Evolutionary conservation across 2,888 invertebrate species (phyloP).

Genomic region (Dinocampus coccinellae): DNA sequence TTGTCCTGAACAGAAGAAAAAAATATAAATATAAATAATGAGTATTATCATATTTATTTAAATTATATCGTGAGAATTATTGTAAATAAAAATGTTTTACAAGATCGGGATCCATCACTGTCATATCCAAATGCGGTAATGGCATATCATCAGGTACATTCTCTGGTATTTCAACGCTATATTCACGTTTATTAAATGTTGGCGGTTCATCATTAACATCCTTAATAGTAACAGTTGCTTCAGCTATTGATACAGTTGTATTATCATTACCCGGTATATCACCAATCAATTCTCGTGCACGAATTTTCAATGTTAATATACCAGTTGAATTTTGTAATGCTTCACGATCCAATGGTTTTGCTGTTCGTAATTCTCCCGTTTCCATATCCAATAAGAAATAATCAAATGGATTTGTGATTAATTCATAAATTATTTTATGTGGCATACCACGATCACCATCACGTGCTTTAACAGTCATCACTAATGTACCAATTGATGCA

Average conservation of each 20-base stretch:
- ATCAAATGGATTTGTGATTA: constrained; percentile 85
- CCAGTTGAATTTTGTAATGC: constrained; percentile 84
- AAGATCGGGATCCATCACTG: constrained; percentile 87
- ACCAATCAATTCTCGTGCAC: constrained; percentile 85
- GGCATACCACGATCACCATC: constrained; percentile 90
- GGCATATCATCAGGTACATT: constrained; percentile 86
- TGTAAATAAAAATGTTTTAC: constrained; percentile 75
- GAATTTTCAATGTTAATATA: constrained; percentile 81
- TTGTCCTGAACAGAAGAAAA: constrained; percentile 74
- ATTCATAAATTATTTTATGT: constrained; percentile 81
- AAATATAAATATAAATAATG: no score
- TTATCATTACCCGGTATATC: constrained; percentile 79
- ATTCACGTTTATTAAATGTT: constrained; percentile 84
- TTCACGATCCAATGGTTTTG: constrained; percentile 88
- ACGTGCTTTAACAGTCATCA: constrained; percentile 83
- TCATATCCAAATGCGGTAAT: constrained; percentile 85
- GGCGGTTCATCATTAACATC: constrained; percentile 94
- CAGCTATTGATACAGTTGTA: constrained; percentile 78
- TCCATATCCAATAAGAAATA: constrained; percentile 85
- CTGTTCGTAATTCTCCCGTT: constrained; percentile 86
- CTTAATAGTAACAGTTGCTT: constrained; percentile 85
- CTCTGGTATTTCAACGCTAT: constrained; percentile 84
- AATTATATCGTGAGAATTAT: no score
- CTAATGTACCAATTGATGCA: constrained; percentile 85
- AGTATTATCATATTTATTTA: no score